Evolutionary conservation across 1,140 invertebrate species (phyloP).

Genomic region (Bombus soroeensis): DNA sequence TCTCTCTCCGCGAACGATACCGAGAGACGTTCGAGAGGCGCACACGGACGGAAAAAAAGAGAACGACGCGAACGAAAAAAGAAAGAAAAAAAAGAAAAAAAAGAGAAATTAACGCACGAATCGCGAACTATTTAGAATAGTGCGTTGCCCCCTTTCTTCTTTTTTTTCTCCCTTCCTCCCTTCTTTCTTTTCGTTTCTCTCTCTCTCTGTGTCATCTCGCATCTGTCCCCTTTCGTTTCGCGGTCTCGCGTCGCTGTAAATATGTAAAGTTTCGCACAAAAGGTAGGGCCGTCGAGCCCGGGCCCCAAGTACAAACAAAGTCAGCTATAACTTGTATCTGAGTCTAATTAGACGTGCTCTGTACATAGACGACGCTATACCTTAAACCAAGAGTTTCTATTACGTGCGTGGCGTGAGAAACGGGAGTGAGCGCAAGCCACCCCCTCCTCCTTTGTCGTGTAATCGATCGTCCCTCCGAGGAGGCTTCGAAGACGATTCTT

Average conservation of each 20-base stretch:
- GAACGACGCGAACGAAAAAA: not conserved
- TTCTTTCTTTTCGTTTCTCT: too few relatives aligned
- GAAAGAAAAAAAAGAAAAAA: not conserved
- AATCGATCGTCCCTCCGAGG: not conserved
- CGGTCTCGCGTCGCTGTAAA: conserved; percentile 73
- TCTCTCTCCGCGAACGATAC: conserved; percentile 45
- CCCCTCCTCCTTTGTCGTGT: not conserved
- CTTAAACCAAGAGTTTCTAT: conserved; percentile 52
- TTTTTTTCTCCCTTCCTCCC: not conserved
- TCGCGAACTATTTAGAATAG: not conserved
- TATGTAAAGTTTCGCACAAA: conserved; percentile 77
- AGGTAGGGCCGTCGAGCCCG: conserved; percentile 76
- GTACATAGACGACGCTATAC: conserved; percentile 47
- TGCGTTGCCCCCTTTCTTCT: not conserved
- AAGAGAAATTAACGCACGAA: not conserved
- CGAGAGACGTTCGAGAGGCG: conserved; percentile 21
- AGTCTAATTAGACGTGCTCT: conserved; percentile 72
- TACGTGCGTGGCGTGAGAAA: not conserved
- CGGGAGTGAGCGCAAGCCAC: too few relatives aligned
- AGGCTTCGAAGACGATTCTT: conserved; percentile 26
- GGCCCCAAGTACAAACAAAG: conserved; percentile 83
- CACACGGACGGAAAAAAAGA: conserved; percentile 3
- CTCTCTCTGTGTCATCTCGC: not conserved
- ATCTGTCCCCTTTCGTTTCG: not conserved
- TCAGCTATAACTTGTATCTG: conserved; percentile 76